Evolutionary conservation across 2,888 invertebrate species (phyloP), one percentile per base, ranked within the genome.

Genomic region (Apamea crenata): DNA sequence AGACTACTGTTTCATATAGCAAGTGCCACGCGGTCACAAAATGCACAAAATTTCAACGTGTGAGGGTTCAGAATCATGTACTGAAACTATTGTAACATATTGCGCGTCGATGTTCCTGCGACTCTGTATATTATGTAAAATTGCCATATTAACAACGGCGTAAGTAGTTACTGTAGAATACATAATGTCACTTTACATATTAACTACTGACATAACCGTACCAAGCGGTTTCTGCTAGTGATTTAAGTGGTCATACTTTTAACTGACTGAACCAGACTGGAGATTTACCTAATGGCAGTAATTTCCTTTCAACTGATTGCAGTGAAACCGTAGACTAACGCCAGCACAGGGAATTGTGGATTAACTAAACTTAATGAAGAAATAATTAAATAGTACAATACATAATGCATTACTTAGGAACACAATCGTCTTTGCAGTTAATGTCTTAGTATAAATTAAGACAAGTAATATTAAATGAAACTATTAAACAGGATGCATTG

Each of bases 291-390:
- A 65, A 80, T 71, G 18, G 56, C 18, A 66, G 36, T 71, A 47
- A 79, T 79, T 79, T 71, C 14, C 29, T 71, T 70, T 80, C 18
- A 59, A 56, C 53, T 70, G 79, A 79, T 80, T 66, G 65, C 66
- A 7, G 18, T 71, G 63, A 69, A 78, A 65, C 56, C 8, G 44
- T n/a, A 47, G 63, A 32, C 32, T 63, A 47, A 47, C 12, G n/a
- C 25, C 36, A n/a, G 65, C 44, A 16, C 25, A 59, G 29, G 47
- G 40, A 66, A 25, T 47, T 47, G 18, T 29, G 10, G 65, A 36
- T 56, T 53, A 77, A 77, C 29, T 59, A 18, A 16, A 61, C 61
- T 18, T 61, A 18, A 61, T 29, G 16, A 7, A 29, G 32, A 4
- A 21, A 32, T 21, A 29, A 14, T 59, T 12, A 4, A n/a, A n/a